Percentiles rank a stretch among this genome's conserved stretches.
These are phyloP conservation scores for Cryptosula pallasiana DNA, from an alignment of 2,888 invertebrate genomes.

Conservation along the genomic window DNA sequence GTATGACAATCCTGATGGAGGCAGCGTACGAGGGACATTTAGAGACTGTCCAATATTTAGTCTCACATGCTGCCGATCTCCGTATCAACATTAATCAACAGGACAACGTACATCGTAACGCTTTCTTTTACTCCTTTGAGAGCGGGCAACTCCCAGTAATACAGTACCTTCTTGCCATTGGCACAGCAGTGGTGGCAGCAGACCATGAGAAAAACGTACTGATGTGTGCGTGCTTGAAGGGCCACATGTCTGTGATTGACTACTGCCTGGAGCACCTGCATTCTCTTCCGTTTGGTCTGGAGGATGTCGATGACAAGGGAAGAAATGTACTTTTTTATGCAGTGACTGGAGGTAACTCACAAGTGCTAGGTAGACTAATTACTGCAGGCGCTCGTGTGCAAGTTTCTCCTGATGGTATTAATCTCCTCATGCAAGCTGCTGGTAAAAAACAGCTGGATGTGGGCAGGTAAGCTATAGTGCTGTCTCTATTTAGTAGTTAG, in stretches of 20 bases:
- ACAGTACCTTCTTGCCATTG: neutral
- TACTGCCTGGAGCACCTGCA: slow-evolving; percentile 8
- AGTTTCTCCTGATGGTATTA: slow-evolving; percentile 29
- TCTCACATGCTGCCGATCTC: neutral
- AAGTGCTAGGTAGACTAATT: slow-evolving; percentile 28
- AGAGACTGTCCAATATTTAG: slow-evolving; percentile 5
- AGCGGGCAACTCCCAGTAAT: neutral
- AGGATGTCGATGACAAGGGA: slow-evolving; percentile 29
- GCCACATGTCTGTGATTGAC: neutral
- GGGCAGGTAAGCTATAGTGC: slow-evolving; percentile 8
- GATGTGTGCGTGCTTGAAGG: slow-evolving; percentile 23
- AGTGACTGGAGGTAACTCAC: slow-evolving; percentile 28
- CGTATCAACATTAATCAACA: neutral
- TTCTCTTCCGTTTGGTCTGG: neutral
- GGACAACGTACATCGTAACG: slow-evolving; percentile 5
- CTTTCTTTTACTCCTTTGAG: slow-evolving; percentile 13
- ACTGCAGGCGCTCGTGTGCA: slow-evolving; percentile 26
- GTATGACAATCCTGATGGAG: slow-evolving; percentile 23
- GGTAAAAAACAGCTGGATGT: slow-evolving; percentile 28
- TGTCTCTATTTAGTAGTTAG: too few relatives aligned
- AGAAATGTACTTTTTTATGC: slow-evolving; percentile 32
- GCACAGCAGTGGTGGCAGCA: neutral
- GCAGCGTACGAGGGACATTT: slow-evolving; percentile 13
- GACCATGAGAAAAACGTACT: slow-evolving; percentile 14
- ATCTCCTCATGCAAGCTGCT: slow-evolving; percentile 31